Conservation (phyloP, 1,140 invertebrate species). For the Chrysopa pallens region DNA sequence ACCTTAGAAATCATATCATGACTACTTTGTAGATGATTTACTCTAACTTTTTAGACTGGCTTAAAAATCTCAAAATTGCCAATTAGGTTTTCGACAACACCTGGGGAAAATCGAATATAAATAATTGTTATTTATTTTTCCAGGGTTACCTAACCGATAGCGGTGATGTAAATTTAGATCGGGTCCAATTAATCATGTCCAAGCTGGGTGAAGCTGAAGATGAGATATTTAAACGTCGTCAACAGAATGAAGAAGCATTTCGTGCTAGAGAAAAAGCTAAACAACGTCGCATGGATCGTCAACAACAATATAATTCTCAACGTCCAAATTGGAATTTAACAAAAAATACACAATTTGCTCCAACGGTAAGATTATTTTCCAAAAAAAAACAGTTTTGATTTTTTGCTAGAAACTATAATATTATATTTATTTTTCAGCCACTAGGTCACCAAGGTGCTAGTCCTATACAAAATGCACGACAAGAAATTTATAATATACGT, state of each 20-base stretch:
- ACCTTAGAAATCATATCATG: too few relatives aligned
- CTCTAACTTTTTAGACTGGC: too few relatives aligned
- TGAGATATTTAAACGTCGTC: slow-evolving; percentile 88
- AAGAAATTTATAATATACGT: slow-evolving; percentile 50
- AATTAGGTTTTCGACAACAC: too few relatives aligned
- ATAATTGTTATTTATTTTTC: too few relatives aligned
- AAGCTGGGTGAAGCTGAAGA: slow-evolving; percentile 91
- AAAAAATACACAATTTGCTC: slow-evolving; percentile 55
- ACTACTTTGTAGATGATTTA: too few relatives aligned
- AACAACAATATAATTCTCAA: slow-evolving; percentile 27
- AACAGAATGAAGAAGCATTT: slow-evolving; percentile 69
- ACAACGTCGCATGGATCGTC: slow-evolving; percentile 28
- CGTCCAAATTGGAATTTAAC: slow-evolving; percentile 47
- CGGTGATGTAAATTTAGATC: slow-evolving; percentile 78
- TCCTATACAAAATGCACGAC: slow-evolving; percentile 41
- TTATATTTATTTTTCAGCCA: slow-evolving; percentile 19
- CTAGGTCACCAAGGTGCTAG: slow-evolving; percentile 24
- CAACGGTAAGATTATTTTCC: slow-evolving; percentile 28
- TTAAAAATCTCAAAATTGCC: too few relatives aligned
- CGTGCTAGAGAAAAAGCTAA: slow-evolving; percentile 59
- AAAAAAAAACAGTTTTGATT: slow-evolving; percentile 1
- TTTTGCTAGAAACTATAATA: not conserved
- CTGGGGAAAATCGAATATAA: too few relatives aligned
- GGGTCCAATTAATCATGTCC: slow-evolving; percentile 88
- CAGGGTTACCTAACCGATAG: slow-evolving; percentile 91